Conservation (phyloP, 2,888 invertebrate genomes). For the Caenorhabditis sp. region DNA sequence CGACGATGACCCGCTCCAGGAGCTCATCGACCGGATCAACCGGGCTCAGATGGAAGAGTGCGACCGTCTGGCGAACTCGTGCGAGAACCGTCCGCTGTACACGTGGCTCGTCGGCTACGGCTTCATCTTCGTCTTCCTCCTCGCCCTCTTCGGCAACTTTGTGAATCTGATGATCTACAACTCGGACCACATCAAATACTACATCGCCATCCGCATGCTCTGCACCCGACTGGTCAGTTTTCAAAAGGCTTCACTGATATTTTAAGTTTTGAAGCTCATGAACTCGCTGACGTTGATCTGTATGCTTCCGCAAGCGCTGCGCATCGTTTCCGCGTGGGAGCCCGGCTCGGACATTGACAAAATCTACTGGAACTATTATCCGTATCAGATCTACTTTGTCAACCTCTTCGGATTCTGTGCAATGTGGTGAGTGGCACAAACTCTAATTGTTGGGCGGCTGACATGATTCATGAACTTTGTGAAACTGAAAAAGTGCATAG, state of each 20-base stretch:
- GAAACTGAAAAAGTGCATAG: too few relatives aligned
- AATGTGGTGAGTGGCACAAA: conserved; percentile 74
- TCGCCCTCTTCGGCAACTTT: conserved; percentile 75
- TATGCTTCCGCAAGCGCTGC: conserved; percentile 72
- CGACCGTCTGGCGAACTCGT: conserved; percentile 46
- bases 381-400: conserved; percentile 71
- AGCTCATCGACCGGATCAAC: conserved; percentile 27
- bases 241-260: background rate
- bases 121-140: conserved; percentile 71
- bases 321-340: conserved; percentile 69
- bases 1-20: conserved; percentile 10
- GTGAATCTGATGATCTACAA: conserved; percentile 76
- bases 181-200: conserved; percentile 76
- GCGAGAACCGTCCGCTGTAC: conserved; percentile 70
- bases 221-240: conserved; percentile 73
- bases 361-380: conserved; percentile 69
- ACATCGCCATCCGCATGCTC: conserved; percentile 76
- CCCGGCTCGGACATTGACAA: conserved; percentile 62
- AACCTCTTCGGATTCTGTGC: conserved; percentile 76
- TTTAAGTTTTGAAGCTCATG: conserved; percentile 65
- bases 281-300: conserved; percentile 73
- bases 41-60: conserved; percentile 33
- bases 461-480: too few relatives aligned
- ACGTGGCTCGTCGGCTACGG: conserved; percentile 71
- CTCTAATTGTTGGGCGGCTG: too few relatives aligned